Evolutionary conservation across 1,140 invertebrate genomes (phyloP), one percentile per base, ranked within the genome.

Genomic region (Zaprionus inermis): DNA sequence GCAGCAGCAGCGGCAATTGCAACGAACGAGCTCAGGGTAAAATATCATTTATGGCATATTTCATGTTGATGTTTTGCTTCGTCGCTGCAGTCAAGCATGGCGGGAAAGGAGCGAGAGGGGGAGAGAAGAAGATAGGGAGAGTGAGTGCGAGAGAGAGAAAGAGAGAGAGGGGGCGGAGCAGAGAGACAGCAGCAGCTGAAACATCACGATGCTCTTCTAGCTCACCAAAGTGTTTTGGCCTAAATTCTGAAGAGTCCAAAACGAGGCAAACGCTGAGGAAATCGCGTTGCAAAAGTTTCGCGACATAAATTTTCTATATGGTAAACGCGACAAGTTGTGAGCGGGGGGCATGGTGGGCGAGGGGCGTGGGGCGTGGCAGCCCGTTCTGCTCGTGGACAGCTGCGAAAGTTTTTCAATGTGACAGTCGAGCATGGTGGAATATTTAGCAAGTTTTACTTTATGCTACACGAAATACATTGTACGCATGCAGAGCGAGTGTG

Each of bases 201-300:
- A 66, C 54, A 59, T 24, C 63, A 36, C 12, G 52, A 34, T 58
- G 52, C 63, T 67, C 57, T 73, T 72, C 70, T 72, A 56, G 59
- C 61, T 68, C 54, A 65, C 72, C 63, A 67, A 78, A 85, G 82
- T 85, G 82, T 85, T 86, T 78, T 85, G 82, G 78, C 82, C 82
- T 86, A 81, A 81, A 85, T 85, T 86, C 76, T 84, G 70, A 78
- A 86, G 82, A 70, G 68, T 57, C 44, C 41, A 55, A 59, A 49
- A 49, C 51, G 16, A 36, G 18, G 30, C 46, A 44, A 59, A 61
- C 38, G 66, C 30, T 36, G 34, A 49, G 60, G 22, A 68, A 61
- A 64, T 54, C 59, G 14, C 64, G 58, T 22, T 30, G 68, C 65
- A 66, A 72, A 80, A 85, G 65, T 84, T 84, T 64, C 69, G 69